phyloP scores from a whole-genome alignment of 2,888 invertebrate species.

The Maniola hyperantus region DNA sequence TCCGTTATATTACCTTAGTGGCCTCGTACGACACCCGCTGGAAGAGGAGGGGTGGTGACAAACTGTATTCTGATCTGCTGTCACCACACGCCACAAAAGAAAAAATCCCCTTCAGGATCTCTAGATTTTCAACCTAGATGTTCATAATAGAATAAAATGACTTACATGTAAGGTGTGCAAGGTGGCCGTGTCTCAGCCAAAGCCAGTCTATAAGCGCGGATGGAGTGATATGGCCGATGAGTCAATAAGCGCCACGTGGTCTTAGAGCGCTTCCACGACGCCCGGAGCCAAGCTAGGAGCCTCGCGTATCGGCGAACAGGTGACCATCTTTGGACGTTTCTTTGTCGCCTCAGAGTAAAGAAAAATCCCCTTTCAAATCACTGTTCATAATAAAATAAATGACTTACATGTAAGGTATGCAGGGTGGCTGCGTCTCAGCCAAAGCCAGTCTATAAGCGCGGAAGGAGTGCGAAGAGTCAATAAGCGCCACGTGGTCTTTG shows the following conservation, averaged over 20 bases:
- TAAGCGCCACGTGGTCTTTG: slow-evolving; percentile 96
- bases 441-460: slow-evolving; percentile 97
- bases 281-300: slow-evolving; percentile 96
- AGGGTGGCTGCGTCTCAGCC: slow-evolving; percentile 97
- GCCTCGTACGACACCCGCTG: too few species aligned
- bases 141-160: not conserved
- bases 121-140: too few species aligned
- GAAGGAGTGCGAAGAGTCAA: slow-evolving; percentile 99
- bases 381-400: not conserved
- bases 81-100: too few species aligned
- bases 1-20: too few species aligned
- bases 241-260: slow-evolving; percentile 98
- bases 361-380: too few species aligned
- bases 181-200: slow-evolving; percentile 97
- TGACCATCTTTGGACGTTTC: too few species aligned
- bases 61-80: too few species aligned
- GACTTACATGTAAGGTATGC: slow-evolving; percentile 98
- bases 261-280: slow-evolving; percentile 95
- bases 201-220: slow-evolving; percentile 97
- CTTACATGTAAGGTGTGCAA: slow-evolving; percentile 99
- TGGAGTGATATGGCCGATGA: slow-evolving; percentile 99
- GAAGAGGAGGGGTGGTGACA: too few species aligned
- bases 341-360: too few species aligned
- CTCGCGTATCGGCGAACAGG: slow-evolving; percentile 92
- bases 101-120: too few species aligned